A percentile compares a stretch with the other conserved stretches of the same genome.
phyloP scores from a whole-genome alignment of 2,888 invertebrate species.

The Trachelus troglodyta region DNA sequence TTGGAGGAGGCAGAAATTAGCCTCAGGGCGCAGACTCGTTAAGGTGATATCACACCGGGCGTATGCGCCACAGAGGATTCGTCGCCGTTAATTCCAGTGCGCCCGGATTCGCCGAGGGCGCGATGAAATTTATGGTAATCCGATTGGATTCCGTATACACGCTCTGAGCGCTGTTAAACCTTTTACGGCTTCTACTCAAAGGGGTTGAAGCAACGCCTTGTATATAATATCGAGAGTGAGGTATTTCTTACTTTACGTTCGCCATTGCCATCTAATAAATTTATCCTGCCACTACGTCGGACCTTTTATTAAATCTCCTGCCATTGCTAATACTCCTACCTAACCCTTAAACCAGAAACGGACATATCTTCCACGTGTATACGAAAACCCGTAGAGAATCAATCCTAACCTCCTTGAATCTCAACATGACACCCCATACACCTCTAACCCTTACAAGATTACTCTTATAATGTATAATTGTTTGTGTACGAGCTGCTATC shows the following conservation, averaged over 20 bases:
- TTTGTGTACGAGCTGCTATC: neutral
- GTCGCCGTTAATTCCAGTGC: neutral
- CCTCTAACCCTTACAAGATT: neutral
- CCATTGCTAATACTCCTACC: neutral
- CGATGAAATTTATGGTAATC: conserved; percentile 39
- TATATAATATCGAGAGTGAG: neutral
- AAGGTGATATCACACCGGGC: neutral
- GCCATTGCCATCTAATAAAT: neutral
- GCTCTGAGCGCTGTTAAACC: neutral
- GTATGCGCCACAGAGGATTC: neutral
- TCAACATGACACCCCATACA: neutral
- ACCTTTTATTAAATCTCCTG: neutral
- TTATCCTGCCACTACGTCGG: neutral
- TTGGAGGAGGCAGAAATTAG: neutral
- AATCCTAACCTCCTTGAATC: neutral
- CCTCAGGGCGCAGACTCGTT: neutral
- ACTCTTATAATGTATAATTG: neutral
- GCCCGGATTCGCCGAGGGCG: conserved; percentile 16
- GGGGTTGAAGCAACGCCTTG: neutral
- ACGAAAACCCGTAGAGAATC: neutral
- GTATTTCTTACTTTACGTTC: neutral
- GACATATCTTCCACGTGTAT: neutral
- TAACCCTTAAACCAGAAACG: neutral
- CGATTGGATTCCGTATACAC: conserved; percentile 25
- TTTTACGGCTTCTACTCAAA: neutral